A percentile compares a stretch with the other conserved stretches of the same genome.
Conservation (phyloP, 2,797 vertebrate genomes). For the Sebastes aleutianus region DNA sequence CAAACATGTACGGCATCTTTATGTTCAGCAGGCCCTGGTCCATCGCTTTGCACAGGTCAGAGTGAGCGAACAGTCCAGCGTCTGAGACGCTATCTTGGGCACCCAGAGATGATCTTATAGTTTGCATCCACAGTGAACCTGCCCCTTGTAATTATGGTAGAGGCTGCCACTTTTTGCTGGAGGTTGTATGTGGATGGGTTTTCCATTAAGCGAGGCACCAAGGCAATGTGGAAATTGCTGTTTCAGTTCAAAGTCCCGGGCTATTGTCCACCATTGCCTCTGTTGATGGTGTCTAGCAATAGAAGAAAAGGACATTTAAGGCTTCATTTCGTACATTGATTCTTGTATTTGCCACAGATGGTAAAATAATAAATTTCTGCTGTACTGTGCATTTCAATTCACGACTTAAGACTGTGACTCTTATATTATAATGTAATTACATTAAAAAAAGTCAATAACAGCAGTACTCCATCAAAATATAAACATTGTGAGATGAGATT, state of each 20-base stretch:
- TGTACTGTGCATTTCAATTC: background rate
- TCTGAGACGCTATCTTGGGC: background rate
- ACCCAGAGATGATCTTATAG: background rate
- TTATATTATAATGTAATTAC: background rate
- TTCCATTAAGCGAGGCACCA: background rate
- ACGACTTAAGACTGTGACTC: background rate
- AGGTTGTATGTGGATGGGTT: background rate
- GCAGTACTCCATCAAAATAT: background rate
- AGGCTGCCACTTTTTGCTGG: background rate
- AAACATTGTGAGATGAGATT: background rate
- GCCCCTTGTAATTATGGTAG: background rate
- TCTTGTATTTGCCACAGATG: background rate
- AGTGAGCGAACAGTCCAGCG: background rate
- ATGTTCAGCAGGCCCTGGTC: background rate
- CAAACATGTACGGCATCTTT: background rate
- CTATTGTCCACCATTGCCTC: background rate
- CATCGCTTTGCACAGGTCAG: background rate
- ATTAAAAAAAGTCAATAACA: background rate
- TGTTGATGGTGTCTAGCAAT: background rate
- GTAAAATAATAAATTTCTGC: background rate
- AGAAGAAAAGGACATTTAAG: background rate
- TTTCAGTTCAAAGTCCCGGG: background rate
- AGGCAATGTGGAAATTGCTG: background rate
- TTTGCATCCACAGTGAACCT: background rate
- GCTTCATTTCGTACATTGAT: too few species aligned